Evolutionary conservation across 1,140 invertebrate genomes (phyloP).

Genomic region (Nasonia longicornis): DNA sequence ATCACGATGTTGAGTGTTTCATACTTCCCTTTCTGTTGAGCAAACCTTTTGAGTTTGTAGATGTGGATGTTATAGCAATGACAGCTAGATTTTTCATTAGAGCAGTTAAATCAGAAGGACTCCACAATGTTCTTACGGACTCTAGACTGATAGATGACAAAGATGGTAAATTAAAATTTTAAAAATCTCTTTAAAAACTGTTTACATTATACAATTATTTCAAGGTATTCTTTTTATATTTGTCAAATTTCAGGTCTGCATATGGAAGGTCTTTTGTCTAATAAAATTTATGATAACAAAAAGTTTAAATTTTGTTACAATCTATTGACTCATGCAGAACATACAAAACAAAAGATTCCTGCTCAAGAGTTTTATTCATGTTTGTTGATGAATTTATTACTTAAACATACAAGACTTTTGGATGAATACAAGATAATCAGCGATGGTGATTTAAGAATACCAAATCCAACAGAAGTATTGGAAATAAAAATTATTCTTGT

Average conservation of each 20-base stretch:
- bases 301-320: background rate
- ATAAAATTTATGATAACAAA: background rate
- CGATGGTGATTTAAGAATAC: no score
- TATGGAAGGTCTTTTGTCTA: background rate
- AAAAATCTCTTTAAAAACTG: background rate
- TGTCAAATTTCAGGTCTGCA: background rate
- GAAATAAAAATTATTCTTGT: no score
- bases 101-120: conserved; percentile 11
- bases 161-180: background rate
- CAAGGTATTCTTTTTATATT: background rate
- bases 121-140: background rate
- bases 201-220: background rate
- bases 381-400: background rate
- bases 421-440: background rate
- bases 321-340: background rate
- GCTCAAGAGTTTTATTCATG: background rate
- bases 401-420: background rate
- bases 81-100: background rate
- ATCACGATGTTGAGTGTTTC: conserved; percentile 83
- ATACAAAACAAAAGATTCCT: background rate
- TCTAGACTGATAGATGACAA: background rate
- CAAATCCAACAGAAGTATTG: no score
- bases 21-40: conserved; percentile 55
- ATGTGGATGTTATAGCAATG: background rate
- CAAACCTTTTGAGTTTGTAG: background rate